These are phyloP conservation scores for Agonopterix subpropinquella DNA, from an alignment of 2,888 invertebrate species.

Conservation along the genomic window DNA sequence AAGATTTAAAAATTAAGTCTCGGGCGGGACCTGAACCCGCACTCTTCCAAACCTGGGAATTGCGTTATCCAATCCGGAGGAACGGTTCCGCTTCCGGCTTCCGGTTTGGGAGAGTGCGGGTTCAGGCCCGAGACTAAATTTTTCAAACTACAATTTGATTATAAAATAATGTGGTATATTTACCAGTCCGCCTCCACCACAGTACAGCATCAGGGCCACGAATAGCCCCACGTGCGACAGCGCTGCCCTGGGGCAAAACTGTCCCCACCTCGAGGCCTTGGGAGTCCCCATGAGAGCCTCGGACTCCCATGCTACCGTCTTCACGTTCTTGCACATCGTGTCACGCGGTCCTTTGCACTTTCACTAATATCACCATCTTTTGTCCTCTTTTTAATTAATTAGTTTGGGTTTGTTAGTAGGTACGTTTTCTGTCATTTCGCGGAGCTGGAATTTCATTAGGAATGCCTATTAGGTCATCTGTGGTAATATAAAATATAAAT, in stretches of 20 bases:
- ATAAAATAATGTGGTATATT: conserved; percentile 30
- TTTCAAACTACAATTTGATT: too few species aligned
- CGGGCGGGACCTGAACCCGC: too few species aligned
- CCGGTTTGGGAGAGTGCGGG: too few species aligned
- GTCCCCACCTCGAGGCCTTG: conserved; percentile 44
- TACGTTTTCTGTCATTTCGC: background rate
- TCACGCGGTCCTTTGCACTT: conserved; percentile 29
- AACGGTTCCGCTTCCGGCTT: too few species aligned
- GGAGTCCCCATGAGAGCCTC: conserved; percentile 67
- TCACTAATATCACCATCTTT: conserved; percentile 16
- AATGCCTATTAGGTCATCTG: too few species aligned
- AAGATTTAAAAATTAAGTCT: too few species aligned
- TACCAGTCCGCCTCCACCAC: conserved; percentile 87
- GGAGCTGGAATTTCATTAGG: too few species aligned
- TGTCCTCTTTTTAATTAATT: conserved; percentile 8
- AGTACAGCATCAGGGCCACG: conserved; percentile 85
- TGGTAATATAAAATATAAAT: too few species aligned
- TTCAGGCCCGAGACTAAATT: too few species aligned
- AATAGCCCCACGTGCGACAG: conserved; percentile 85
- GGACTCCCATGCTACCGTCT: conserved; percentile 65
- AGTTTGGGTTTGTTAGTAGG: background rate
- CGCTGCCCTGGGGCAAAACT: conserved; percentile 78
- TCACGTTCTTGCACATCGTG: conserved; percentile 60
- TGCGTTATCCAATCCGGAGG: too few species aligned
- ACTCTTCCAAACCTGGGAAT: too few species aligned